These are phyloP conservation scores for Xestia c-nigrum DNA, from an alignment of 2,888 invertebrate species.

Conservation along the genomic window DNA sequence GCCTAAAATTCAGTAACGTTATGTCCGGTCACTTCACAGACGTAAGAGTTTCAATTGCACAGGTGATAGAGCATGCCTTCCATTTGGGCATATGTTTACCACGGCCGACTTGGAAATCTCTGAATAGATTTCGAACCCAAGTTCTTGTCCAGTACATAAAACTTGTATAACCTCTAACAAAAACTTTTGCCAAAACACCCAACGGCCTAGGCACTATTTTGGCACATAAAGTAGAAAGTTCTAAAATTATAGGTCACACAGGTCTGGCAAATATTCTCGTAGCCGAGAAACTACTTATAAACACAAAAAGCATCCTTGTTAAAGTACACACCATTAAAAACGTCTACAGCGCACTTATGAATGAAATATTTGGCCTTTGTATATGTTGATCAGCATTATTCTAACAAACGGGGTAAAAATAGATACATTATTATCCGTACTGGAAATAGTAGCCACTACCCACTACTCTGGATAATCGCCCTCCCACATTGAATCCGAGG, in stretches of 20 bases:
- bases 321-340: constrained; percentile 45
- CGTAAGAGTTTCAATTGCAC: not conserved
- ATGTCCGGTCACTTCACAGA: not conserved
- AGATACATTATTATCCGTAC: constrained; percentile 77
- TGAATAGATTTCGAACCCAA: not conserved
- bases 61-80: not conserved
- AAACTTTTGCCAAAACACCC: not conserved
- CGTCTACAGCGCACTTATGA: constrained; percentile 53
- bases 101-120: not conserved
- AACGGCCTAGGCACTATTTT: not conserved
- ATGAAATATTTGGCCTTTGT: constrained; percentile 68
- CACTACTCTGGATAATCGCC: constrained; percentile 81
- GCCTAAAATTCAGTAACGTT: not conserved
- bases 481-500: constrained; percentile 81
- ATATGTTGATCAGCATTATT: constrained; percentile 66
- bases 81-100: not conserved
- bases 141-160: not conserved
- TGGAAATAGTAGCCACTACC: constrained; percentile 80
- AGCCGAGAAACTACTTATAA: not conserved
- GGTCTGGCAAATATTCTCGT: constrained; percentile 1
- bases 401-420: constrained; percentile 73
- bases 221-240: constrained; percentile 24
- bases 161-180: not conserved
- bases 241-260: not conserved
- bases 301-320: constrained; percentile 16